Evolutionary conservation across 2,113 vertebrate genomes (phyloP).

Genomic region (Rhipidura dahli): DNA sequence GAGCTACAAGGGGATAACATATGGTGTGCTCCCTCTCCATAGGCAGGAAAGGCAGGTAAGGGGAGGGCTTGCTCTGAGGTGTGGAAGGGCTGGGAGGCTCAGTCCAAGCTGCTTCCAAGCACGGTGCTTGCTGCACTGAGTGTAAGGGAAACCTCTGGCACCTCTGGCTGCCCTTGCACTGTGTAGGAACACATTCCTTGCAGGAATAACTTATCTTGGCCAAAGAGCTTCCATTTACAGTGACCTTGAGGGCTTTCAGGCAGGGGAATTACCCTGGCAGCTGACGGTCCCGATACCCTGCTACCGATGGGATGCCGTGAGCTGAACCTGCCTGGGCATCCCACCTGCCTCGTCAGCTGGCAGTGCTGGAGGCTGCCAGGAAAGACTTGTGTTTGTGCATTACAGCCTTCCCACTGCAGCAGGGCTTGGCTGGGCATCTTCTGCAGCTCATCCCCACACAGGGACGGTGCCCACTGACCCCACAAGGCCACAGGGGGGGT

Average conservation of each 20-base stretch:
- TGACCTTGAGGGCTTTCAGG: neutral
- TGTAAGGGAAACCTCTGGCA: accelerated
- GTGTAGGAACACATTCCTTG: neutral
- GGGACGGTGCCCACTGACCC: accelerated
- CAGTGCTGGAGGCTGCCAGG: accelerated
- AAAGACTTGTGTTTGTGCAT: accelerated
- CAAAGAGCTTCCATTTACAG: neutral
- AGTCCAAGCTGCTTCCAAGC: neutral
- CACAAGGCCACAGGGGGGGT: accelerated
- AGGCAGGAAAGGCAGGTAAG: neutral
- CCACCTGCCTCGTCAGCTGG: neutral
- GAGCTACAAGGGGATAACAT: neutral
- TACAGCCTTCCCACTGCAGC: neutral
- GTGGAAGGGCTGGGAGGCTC: neutral
- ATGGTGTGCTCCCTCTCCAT: neutral
- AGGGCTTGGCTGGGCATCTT: neutral
- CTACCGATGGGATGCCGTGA: accelerated
- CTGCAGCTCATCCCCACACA: accelerated
- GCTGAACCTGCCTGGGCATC: neutral
- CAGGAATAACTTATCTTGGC: neutral
- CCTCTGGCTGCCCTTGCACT: neutral
- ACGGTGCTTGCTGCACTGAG: accelerated
- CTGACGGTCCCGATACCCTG: neutral
- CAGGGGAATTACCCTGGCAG: neutral
- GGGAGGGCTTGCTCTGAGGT: neutral